Base-by-base conservation (phyloP, 2,888 invertebrate species). In the Cheilosia variabilis region DNA sequence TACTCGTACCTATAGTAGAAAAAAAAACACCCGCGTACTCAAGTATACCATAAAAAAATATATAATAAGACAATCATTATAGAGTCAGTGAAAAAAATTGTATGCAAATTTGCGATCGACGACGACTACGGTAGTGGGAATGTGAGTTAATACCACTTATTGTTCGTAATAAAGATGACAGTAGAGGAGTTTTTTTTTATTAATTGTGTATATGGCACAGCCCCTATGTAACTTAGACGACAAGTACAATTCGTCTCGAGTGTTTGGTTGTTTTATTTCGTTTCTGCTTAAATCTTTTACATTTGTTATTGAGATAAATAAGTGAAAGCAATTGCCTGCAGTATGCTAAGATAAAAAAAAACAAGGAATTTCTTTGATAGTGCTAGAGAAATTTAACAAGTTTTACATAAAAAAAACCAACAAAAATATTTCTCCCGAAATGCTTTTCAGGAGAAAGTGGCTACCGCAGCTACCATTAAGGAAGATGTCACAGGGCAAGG, bases 401-500 rank as follows among this genome's bases (percentile, higher is more conserved):
- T 53, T 45, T 58, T 24, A 24, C 2, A 43, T 55, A 31, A 27
- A 27, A 27, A 53, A 24, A 63, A 55, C 47, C 17, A 9, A 57
- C 55, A n/a, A 41, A 53, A 57, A 55, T 13, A 58, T 53, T 17
- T 50, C 13, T 43, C 15, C 69, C 10, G 63, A 41, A 84, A 82
- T 88, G 84, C 76, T 78, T 93, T 93, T 87, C 92, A 96, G 96
- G 92, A 95, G 96, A 91, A 98, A 97, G 95, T 97, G 98, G 96
- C 93, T 98, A 91, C 96, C 97, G 86, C 97, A 95, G 52, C 52
- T 52, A 91, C 95, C 96, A 65, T 94, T 98, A 81, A 94, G 98
- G 88, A 98, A 98, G 92, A 94, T 96, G 88, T 97, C 97, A 88
- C 97, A 97, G 92, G 96, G 96, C 89, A 97, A 97, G 93, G 95